Percentiles rank a stretch among this genome's conserved stretches.
Evolutionary conservation across 1,140 invertebrate species (phyloP).

Genomic region (Habropoda laboriosa): DNA sequence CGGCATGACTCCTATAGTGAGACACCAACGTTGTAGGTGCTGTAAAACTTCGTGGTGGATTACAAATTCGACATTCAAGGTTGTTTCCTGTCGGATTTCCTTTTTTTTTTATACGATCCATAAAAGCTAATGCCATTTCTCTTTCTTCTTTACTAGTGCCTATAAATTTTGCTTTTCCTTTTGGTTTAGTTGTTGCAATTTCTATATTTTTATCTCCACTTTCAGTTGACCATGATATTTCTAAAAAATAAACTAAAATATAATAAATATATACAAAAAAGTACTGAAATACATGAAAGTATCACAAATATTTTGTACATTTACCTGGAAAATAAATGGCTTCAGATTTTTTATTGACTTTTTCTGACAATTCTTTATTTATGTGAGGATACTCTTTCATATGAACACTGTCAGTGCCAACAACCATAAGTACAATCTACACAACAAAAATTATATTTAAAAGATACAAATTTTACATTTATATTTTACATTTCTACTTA

Average conservation of each 20-base stretch:
- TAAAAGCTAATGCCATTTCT: constrained; percentile 81
- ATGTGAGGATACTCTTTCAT: constrained; percentile 76
- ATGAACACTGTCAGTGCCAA: constrained; percentile 76
- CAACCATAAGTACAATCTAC: constrained; percentile 80
- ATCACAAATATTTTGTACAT: constrained; percentile 1
- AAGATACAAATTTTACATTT: constrained; percentile 4
- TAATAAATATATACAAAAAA: constrained; percentile 6
- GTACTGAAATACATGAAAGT: constrained; percentile 14
- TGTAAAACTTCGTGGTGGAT: constrained; percentile 85
- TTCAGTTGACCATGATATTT: constrained; percentile 50
- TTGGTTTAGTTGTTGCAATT: constrained; percentile 75
- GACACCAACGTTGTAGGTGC: constrained; percentile 86
- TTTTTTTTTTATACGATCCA: constrained; percentile 81
- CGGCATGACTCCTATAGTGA: constrained; percentile 87
- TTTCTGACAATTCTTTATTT: constrained; percentile 65
- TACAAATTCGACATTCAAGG: constrained; percentile 85
- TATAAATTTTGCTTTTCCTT: constrained; percentile 83
- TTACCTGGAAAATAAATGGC: constrained; percentile 45
- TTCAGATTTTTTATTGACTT: constrained; percentile 47
- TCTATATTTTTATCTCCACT: constrained; percentile 58
- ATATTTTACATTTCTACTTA: constrained; percentile 57
- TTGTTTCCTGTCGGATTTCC: constrained; percentile 79
- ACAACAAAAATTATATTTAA: constrained; percentile 63
- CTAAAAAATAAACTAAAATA: constrained; percentile 23
- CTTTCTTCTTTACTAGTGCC: constrained; percentile 82